phyloP scores from a whole-genome alignment of 2,888 invertebrate genomes.

The Glaucopsyche alexis region DNA sequence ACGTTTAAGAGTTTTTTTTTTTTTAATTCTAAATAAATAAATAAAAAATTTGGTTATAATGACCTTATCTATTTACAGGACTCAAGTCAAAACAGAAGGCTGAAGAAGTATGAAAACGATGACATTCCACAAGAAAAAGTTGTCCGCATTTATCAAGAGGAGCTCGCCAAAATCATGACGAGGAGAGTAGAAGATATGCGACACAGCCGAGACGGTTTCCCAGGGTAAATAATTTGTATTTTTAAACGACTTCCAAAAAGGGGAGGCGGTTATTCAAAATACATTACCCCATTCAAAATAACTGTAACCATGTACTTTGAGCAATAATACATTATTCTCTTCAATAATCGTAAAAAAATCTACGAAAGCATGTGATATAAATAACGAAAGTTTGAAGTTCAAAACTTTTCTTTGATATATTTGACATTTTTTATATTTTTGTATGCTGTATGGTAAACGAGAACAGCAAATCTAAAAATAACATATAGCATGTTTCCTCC shows the following conservation, averaged over 20 bases:
- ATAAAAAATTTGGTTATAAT: background rate
- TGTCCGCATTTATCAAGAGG: conserved; percentile 96
- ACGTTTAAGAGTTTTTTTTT: background rate
- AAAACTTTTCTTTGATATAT: background rate
- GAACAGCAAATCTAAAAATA: conserved; percentile 80
- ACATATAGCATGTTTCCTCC: conserved; percentile 89
- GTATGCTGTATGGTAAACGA: conserved; percentile 42
- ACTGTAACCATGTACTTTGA: conserved; percentile 73
- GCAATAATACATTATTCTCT: background rate
- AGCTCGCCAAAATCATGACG: conserved; percentile 95
- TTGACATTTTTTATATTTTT: conserved; percentile 2
- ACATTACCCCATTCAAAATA: conserved; percentile 76
- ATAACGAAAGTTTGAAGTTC: conserved; percentile 5
- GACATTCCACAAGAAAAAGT: conserved; percentile 98
- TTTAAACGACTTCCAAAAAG: no score
- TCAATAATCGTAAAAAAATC: background rate
- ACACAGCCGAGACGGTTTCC: conserved; percentile 87
- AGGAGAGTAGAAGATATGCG: conserved; percentile 86
- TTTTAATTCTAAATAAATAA: background rate
- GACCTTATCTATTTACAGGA: conserved; percentile 63
- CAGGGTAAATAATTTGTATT: conserved; percentile 82
- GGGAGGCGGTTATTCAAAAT: no score
- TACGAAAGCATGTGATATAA: background rate
- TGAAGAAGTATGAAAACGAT: conserved; percentile 94
- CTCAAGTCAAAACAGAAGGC: conserved; percentile 85